Percentiles rank a stretch among this genome's conserved stretches.
Conservation (phyloP, 2,888 invertebrate genomes). For the Tenthredo amoena region DNA sequence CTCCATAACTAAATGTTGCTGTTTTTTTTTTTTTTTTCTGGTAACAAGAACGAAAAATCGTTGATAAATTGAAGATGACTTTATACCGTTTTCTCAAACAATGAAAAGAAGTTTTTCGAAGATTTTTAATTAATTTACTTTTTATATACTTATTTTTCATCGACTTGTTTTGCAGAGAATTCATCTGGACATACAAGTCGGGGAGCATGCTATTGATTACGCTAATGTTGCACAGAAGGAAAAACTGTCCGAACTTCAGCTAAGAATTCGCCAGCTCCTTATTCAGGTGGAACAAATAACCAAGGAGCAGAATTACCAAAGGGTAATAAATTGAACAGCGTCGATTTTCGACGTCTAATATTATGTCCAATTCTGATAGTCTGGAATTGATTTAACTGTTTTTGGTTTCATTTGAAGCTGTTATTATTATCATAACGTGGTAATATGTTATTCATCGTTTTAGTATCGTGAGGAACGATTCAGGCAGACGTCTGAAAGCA, state of each 20-base stretch:
- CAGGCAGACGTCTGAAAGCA: conserved; percentile 98
- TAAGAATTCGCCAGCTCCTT: conserved; percentile 95
- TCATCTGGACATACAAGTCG: conserved; percentile 98
- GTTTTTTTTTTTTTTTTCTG: not conserved
- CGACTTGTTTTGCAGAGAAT: conserved; percentile 83
- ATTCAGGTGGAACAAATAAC: conserved; percentile 99
- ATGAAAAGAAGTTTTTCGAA: no score
- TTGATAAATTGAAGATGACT: not conserved
- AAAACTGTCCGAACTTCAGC: conserved; percentile 96
- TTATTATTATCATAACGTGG: conserved; percentile 10
- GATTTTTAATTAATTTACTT: no score
- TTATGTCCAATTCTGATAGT: conserved; percentile 34
- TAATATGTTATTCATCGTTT: not conserved
- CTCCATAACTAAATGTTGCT: not conserved
- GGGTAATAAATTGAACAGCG: conserved; percentile 80
- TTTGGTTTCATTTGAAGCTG: conserved; percentile 13
- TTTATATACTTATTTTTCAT: not conserved
- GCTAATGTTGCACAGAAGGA: conserved; percentile 98
- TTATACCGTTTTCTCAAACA: no score
- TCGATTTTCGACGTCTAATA: conserved; percentile 23
- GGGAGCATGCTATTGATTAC: conserved; percentile 99
- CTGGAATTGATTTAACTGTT: not conserved
- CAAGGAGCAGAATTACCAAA: conserved; percentile 99
- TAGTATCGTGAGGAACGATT: conserved; percentile 99
- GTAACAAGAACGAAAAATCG: not conserved